Evolutionary conservation across 2,113 vertebrate genomes (phyloP).

Genomic region (Hemiprocne comata): DNA sequence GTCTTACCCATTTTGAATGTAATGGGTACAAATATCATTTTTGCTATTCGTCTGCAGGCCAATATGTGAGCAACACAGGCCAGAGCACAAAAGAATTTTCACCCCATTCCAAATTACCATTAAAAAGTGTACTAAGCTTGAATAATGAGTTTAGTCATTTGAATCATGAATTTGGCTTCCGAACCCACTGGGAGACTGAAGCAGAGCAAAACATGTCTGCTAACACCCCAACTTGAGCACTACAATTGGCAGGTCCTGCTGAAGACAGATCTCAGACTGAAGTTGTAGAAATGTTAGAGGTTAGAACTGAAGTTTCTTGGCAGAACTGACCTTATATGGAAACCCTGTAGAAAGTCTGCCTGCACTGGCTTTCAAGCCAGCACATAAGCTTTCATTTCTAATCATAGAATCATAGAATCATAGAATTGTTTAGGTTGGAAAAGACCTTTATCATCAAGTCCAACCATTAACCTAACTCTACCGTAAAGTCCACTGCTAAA

Average conservation of each 20-base stretch:
- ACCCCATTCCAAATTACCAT: constrained; percentile 46
- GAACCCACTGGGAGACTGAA: background rate
- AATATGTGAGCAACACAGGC: constrained; percentile 19
- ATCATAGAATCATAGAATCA: background rate
- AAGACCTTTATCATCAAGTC: too few species aligned
- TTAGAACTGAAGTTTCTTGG: constrained; percentile 51
- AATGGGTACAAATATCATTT: background rate
- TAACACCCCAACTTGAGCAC: constrained; percentile 5
- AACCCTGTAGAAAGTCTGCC: background rate
- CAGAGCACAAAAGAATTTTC: constrained; percentile 55
- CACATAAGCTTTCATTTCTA: background rate
- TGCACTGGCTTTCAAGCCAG: background rate
- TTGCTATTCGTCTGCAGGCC: constrained; percentile 10
- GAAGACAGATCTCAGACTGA: background rate
- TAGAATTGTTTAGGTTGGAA: too few species aligned
- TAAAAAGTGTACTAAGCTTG: constrained; percentile 2
- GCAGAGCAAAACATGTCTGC: constrained; percentile 41
- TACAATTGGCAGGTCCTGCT: constrained; percentile 26
- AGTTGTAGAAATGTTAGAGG: constrained; percentile 18
- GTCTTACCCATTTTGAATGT: background rate
- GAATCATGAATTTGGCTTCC: constrained; percentile 28
- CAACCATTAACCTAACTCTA: too few species aligned
- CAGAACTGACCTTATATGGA: constrained; percentile 36
- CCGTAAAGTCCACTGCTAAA: too few species aligned
- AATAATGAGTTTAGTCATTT: constrained; percentile 37